phyloP scores from a whole-genome alignment of 23 tunicate species.

The Halocynthia roretzi region DNA sequence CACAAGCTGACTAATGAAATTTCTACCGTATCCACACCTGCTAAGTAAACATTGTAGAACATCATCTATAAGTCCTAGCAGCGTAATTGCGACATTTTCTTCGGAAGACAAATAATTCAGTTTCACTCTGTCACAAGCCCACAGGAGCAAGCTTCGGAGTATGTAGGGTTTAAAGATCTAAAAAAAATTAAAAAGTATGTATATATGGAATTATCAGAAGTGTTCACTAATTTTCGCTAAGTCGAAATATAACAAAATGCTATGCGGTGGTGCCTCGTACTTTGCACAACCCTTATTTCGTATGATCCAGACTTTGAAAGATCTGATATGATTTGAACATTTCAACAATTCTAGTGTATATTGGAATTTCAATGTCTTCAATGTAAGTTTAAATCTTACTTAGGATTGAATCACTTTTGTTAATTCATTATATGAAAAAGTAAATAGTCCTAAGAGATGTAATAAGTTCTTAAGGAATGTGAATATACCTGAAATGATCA shows the following conservation, averaged over 20 bases:
- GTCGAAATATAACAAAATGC: too few species aligned
- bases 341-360: background rate
- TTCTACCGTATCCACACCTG: constrained; percentile 20
- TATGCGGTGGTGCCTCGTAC: too few species aligned
- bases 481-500: too few species aligned
- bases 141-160: constrained; percentile 62
- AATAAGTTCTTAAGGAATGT: too few species aligned
- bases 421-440: too few species aligned
- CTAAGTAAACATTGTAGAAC: constrained; percentile 87
- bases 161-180: constrained; percentile 86
- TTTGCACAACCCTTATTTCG: too few species aligned
- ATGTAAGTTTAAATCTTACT: too few species aligned
- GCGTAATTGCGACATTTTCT: constrained; percentile 55
- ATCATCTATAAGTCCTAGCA: constrained; percentile 92
- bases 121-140: constrained; percentile 99
- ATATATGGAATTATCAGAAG: background rate
- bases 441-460: too few species aligned
- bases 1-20: background rate
- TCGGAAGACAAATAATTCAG: constrained; percentile 69
- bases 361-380: too few species aligned
- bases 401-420: too few species aligned
- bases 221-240: background rate
- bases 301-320: too few species aligned
- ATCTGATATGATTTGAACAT: too few species aligned
- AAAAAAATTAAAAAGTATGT: background rate